A percentile compares a stretch with the other conserved stretches of the same genome.
These are phyloP conservation scores for Stenchaetothrips biformis DNA, from an alignment of 2,888 invertebrate genomes.

Conservation along the genomic window DNA sequence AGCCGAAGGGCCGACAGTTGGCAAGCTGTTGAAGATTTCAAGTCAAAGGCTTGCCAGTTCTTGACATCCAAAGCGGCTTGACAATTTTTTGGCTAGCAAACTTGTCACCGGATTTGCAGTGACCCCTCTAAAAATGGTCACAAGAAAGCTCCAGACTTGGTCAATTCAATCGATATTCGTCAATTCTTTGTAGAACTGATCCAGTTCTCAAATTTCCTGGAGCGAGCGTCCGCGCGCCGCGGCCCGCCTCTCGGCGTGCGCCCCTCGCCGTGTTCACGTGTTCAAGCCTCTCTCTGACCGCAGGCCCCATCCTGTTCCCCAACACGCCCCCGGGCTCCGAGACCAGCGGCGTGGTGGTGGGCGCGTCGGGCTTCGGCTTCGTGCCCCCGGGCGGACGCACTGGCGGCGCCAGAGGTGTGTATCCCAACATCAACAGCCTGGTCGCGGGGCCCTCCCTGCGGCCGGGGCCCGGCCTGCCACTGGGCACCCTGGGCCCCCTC, in stretches of 20 bases:
- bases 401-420: slow-evolving; percentile 13
- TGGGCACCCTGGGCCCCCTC: not conserved
- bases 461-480: not conserved
- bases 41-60: no score
- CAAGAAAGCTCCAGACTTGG: no score
- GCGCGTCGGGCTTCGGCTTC: slow-evolving; percentile 80
- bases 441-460: not conserved
- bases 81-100: no score
- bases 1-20: no score
- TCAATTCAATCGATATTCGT: no score
- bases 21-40: no score
- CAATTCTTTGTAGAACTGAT: no score
- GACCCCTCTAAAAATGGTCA: no score
- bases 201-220: no score
- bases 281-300: not conserved
- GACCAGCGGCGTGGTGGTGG: slow-evolving; percentile 74
- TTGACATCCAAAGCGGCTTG: no score
- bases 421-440: not conserved
- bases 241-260: not conserved
- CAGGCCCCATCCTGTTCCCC: slow-evolving; percentile 20
- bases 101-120: no score
- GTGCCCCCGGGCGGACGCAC: slow-evolving; percentile 58
- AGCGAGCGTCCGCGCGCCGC: no score
- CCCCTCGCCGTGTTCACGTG: not conserved
- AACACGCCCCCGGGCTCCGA: slow-evolving; percentile 46